Base-by-base conservation (phyloP, 2,797 vertebrate species). In the Bovichtus diacanthus region DNA sequence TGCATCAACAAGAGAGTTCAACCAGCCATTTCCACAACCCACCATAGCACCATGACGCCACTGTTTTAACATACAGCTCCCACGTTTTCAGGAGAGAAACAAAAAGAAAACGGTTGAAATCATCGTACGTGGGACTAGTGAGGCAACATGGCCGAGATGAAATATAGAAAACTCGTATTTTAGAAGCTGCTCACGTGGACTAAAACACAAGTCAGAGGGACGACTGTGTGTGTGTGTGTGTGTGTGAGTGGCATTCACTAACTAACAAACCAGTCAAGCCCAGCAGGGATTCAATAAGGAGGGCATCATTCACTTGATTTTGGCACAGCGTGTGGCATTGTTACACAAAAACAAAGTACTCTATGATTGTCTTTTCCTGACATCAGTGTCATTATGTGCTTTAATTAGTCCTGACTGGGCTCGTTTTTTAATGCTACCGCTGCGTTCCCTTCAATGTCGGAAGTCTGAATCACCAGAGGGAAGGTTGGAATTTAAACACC, bases 321-420 rank as follows among this genome's bases (percentile, higher is more conserved):
- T 95, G 94, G 93, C 94, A 95, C 90, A 82, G 86, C 80, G 84
- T 82, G 76, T 88, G 87, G 87, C 88, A 87, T 84, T 39, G 64
- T 83, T 82, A 78, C 66, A 77, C 58, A 53, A 80, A 75, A 73
- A 75, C 18, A 1, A 7, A 62, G 73, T 46, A 66, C 54, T 73
- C 29, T 34, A 38, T 59, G 84, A 89, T 87, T 85, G 88, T 88
- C 84, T 70, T 85, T 73, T 85, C 65, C 68, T 72, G 88, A 87
- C 82, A 75, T 87, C 72, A 19, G 66, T 16, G 82, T 81, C 60
- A 34, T 65, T 65, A 53, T 83, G 89, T 90, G 89, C 81, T 90
- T 90, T 72, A 47, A 72, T 77, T 65, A 36, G 69, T 80, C 78
- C 84, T 50, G 80, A 72, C 61, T 43, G 9, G 47, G 62, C 74